Base-by-base conservation (phyloP, 2,797 vertebrate genomes). In the Poeciliopsis paucimaculata region DNA sequence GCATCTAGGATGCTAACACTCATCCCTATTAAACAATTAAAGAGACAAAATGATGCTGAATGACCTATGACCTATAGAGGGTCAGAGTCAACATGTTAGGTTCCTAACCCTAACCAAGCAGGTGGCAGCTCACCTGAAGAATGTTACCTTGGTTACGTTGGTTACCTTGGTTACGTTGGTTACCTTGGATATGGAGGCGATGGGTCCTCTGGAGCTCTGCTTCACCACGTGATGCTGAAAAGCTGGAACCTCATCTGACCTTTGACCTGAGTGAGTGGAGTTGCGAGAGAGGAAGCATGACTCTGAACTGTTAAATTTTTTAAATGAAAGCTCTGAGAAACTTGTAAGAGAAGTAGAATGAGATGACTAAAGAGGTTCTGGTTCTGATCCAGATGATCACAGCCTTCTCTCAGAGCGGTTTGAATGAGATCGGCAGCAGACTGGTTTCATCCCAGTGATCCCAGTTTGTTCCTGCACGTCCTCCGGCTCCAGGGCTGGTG, bases 201-300 rank as follows among this genome's bases (percentile, higher is more conserved):
- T 82, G 1, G 96, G 96, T 0, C 94, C 96, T 89, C 96, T 98
- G 89, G 95, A 91, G 2, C 95, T 96, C 90, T 97, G 97, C 73
- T 95, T 95, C 31, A 98, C 96, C 80, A 97, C 92, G 91, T 98
- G 97, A 71, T 96, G 93, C 0, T 96, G 95, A 28, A 97, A 96
- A 0, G 96, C 96, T 0, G 97, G 97, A 39, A 97, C 95, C 0
- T 98, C 96, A 78, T 98, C 97, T 1, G 97, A 96, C 36, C 97
- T 92, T 87, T 97, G 97, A 93, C 97, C 98, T 98, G 90, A 0
- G 49, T 36, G 60, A 47, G 45, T 2, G 26, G 66, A 74, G 78
- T 64, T 47, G 13, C 9, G 45, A 13, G 15, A 49, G 5, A 28
- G 2, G 31, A 28, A 45, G 36, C 9, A 53, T 64, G 28, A 16